Evolutionary conservation across 2,113 vertebrate genomes (phyloP).

Genomic region (Sciurus niger): DNA sequence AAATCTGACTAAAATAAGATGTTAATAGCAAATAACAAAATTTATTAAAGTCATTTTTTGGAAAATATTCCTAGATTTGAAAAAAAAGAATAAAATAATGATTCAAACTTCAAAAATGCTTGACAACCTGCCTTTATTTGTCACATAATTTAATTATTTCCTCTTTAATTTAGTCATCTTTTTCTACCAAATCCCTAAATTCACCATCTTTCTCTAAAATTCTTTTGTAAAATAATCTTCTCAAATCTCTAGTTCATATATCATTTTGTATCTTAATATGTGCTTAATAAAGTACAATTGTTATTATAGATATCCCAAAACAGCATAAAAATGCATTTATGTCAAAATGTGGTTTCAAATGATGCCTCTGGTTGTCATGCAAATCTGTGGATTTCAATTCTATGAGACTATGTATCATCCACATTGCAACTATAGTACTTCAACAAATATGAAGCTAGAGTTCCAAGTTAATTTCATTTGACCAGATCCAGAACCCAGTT

Average conservation of each 20-base stretch:
- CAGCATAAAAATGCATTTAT: background rate
- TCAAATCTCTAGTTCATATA: background rate
- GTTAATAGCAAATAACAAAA: background rate
- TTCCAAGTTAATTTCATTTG: conserved; percentile 43
- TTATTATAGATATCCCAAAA: background rate
- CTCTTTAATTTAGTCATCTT: background rate
- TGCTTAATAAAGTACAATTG: background rate
- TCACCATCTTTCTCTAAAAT: conserved; percentile 1
- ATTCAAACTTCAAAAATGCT: background rate
- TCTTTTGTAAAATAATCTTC: conserved; percentile 5
- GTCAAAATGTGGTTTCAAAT: conserved; percentile 45
- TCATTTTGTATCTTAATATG: conserved; percentile 26
- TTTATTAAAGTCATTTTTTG: background rate
- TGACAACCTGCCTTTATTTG: background rate
- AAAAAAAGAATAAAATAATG: conserved; percentile 1
- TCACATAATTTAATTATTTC: background rate
- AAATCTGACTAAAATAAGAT: conserved; percentile 3
- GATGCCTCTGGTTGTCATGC: background rate
- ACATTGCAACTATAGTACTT: background rate
- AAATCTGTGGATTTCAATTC: conserved; percentile 33
- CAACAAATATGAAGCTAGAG: background rate
- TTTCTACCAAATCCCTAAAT: background rate
- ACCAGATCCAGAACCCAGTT: background rate
- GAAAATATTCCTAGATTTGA: conserved; percentile 4
- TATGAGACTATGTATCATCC: background rate